These are phyloP conservation scores for Lithodes maja DNA, from an alignment of 2,888 invertebrate species.

Conservation along the genomic window DNA sequence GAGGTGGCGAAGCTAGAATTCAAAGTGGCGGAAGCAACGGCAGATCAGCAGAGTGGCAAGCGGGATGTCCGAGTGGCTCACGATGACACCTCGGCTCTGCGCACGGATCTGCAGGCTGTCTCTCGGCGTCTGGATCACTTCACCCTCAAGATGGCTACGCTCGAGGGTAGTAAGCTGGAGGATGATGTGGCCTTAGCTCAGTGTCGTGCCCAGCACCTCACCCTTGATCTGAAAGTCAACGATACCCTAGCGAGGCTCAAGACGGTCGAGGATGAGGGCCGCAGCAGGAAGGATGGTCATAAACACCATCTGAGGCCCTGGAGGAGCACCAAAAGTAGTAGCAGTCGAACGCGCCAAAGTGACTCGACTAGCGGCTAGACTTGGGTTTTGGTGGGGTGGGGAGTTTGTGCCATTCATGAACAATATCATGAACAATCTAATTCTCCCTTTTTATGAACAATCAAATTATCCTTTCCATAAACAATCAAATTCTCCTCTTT, in stretches of 20 bases:
- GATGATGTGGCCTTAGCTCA: constrained; percentile 18
- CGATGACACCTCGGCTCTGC: constrained; percentile 33
- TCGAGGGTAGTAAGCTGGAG: constrained; percentile 43
- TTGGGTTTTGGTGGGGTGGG: neutral
- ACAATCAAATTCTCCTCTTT: too few species aligned
- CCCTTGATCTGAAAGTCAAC: constrained; percentile 28
- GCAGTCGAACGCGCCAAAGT: neutral
- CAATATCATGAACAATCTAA: neutral
- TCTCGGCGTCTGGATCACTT: constrained; percentile 34
- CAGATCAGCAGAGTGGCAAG: neutral
- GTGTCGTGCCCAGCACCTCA: constrained; percentile 36
- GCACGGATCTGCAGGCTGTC: constrained; percentile 30
- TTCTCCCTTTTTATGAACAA: too few species aligned
- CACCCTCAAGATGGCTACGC: constrained; percentile 25
- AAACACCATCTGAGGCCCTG: neutral
- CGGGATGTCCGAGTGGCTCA: constrained; percentile 27
- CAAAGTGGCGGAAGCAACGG: constrained; percentile 34
- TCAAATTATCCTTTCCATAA: too few species aligned
- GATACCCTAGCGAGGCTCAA: constrained; percentile 12
- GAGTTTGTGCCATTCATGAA: neutral
- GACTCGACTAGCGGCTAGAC: constrained; percentile 12
- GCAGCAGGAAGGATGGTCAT: neutral
- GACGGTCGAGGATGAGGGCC: neutral
- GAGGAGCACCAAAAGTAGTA: neutral
- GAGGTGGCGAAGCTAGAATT: constrained; percentile 59